A percentile compares a stretch with the other conserved stretches of the same genome.
Evolutionary conservation across 2,797 vertebrate species (phyloP).

Genomic region (Alauda arvensis): DNA sequence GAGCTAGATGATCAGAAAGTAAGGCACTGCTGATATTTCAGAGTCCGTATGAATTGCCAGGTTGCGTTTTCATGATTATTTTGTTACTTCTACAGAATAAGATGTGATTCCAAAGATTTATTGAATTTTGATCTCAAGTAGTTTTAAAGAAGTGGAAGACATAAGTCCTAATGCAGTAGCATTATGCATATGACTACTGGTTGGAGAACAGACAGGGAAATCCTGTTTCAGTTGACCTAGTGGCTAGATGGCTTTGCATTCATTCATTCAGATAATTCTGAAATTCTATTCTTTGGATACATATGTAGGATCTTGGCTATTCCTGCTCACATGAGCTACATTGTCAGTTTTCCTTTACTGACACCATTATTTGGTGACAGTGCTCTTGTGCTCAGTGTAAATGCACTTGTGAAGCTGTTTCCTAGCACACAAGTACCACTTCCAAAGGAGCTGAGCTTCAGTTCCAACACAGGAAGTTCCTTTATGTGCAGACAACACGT

Average conservation of each 20-base stretch:
- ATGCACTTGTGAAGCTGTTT: background rate
- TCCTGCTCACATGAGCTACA: background rate
- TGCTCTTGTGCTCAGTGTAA: background rate
- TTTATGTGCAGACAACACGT: background rate
- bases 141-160: background rate
- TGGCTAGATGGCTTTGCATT: background rate
- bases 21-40: background rate
- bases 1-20: background rate
- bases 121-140: background rate
- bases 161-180: background rate
- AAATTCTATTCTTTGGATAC: background rate
- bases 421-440: background rate
- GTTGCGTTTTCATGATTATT: background rate
- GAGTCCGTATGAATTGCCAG: background rate
- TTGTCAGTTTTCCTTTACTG: background rate
- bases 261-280: background rate
- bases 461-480: background rate
- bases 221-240: background rate
- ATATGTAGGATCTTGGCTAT: background rate
- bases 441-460: background rate
- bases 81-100: background rate
- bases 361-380: background rate
- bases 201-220: background rate
- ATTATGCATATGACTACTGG: background rate
- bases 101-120: background rate